Conservation (phyloP, 2,888 invertebrate species). For the Melangyna quadrimaculata region DNA sequence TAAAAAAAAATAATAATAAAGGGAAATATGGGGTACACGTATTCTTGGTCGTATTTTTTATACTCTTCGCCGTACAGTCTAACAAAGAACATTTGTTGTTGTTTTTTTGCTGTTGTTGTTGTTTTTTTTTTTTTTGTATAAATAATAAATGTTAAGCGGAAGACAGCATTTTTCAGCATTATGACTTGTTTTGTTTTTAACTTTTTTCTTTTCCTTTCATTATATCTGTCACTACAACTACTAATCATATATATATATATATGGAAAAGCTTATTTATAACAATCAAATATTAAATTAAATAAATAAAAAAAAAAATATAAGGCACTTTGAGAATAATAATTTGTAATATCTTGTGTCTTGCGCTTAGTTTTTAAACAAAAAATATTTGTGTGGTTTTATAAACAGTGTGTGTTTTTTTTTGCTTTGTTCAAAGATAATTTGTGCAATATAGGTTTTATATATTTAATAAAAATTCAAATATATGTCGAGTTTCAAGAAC, state of each 20-base stretch:
- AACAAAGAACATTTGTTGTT: constrained; percentile 15
- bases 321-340: constrained; percentile 77
- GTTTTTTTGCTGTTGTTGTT: constrained; percentile 6
- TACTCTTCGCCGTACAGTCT: constrained; percentile 13
- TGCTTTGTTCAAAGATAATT: constrained; percentile 33
- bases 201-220: constrained; percentile 20
- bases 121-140: constrained; percentile 11
- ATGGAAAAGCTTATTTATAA: constrained; percentile 71
- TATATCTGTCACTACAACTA: constrained; percentile 50
- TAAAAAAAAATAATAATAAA: constrained; percentile 41
- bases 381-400: constrained; percentile 30
- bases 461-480: constrained; percentile 25
- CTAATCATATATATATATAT: too few species aligned
- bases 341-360: constrained; percentile 71
- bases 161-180: constrained; percentile 61
- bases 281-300: constrained; percentile 67
- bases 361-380: constrained; percentile 38
- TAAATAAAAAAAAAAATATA: constrained; percentile 74
- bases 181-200: constrained; percentile 54
- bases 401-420: constrained; percentile 50
- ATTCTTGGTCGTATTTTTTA: constrained; percentile 12
- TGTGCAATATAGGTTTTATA: constrained; percentile 9
- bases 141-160: constrained; percentile 55
- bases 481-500: background rate
- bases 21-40: constrained; percentile 20